Evolutionary conservation across 2,113 vertebrate species (phyloP).

Genomic region (Todiramphus chloris): DNA sequence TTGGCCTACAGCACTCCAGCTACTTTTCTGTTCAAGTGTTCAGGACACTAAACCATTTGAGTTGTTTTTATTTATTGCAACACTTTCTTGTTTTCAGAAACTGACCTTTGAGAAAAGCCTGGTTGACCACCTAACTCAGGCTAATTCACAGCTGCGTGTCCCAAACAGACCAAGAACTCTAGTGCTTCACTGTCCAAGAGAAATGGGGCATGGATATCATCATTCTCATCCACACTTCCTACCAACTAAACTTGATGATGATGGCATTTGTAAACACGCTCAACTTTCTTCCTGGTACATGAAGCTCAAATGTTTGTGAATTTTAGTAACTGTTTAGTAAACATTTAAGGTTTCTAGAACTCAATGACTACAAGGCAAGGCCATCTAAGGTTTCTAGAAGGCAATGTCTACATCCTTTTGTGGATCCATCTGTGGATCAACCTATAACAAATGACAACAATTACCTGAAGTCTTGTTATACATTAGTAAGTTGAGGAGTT

Average conservation of each 20-base stretch:
- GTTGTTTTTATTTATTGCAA: not conserved
- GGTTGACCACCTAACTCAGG: not conserved
- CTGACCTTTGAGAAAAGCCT: not conserved
- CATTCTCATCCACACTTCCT: not conserved
- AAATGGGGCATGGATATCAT: not conserved
- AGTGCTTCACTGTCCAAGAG: not conserved
- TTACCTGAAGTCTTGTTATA: not conserved
- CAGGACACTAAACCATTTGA: not conserved
- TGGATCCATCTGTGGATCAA: not conserved
- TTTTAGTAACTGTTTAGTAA: not conserved
- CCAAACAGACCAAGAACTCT: not conserved
- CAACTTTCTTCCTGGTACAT: not conserved
- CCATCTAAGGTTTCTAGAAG: not conserved
- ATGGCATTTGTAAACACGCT: not conserved
- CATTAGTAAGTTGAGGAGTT: not conserved
- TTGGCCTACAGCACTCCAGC: not conserved
- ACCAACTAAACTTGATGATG: not conserved
- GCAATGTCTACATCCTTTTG: not conserved
- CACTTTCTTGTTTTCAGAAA: not conserved
- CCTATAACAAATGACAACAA: not conserved
- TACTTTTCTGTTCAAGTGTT: not conserved
- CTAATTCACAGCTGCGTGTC: not conserved
- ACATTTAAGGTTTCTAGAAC: not conserved
- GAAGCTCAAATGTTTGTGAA: not conserved
- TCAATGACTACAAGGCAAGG: not conserved